These are phyloP conservation scores for Decapterus maruadsi DNA, from an alignment of 2,797 vertebrate species.

Conservation along the genomic window DNA sequence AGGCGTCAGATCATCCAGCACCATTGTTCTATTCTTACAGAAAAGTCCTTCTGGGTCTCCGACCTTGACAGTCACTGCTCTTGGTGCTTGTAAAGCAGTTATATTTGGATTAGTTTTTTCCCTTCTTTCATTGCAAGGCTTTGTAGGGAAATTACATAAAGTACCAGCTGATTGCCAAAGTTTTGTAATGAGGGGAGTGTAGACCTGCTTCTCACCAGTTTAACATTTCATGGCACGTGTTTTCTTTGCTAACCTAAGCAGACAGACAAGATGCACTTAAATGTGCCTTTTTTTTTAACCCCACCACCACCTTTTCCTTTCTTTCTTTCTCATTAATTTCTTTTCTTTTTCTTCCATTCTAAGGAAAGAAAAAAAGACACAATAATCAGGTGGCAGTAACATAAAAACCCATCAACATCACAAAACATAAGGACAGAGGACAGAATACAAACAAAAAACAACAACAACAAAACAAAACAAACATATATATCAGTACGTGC, in stretches of 20 bases:
- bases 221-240: background rate
- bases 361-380: too few relatives aligned
- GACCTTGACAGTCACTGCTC: conserved; percentile 18
- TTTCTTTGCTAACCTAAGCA: background rate
- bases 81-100: conserved; percentile 4
- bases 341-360: too few relatives aligned
- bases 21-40: conserved; percentile 47
- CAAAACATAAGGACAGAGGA: too few relatives aligned
- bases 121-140: conserved; percentile 16
- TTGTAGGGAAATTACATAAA: conserved; percentile 12
- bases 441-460: too few relatives aligned
- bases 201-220: background rate
- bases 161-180: background rate
- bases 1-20: background rate
- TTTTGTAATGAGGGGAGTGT: background rate
- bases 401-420: too few relatives aligned
- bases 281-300: too few relatives aligned
- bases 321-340: too few relatives aligned
- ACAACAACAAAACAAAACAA: too few relatives aligned
- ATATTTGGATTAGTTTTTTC: conserved; percentile 30
- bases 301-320: too few relatives aligned
- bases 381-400: too few relatives aligned
- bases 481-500: too few relatives aligned
- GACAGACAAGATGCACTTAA: background rate
- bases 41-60: conserved; percentile 16